phyloP scores from a whole-genome alignment of 2,888 invertebrate genomes.

The Eurois occulta region DNA sequence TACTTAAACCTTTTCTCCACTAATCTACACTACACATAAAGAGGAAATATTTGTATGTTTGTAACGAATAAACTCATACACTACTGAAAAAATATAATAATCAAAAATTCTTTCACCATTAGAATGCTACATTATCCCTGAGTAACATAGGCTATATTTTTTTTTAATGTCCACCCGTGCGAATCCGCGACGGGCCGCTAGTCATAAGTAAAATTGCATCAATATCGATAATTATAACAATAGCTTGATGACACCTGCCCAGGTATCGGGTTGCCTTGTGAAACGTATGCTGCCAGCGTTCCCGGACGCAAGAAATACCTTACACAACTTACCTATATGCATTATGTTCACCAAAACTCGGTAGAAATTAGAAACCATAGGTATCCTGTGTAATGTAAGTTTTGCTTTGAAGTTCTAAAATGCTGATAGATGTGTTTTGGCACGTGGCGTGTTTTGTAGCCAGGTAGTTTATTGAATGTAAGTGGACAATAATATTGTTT shows the following conservation, averaged over 20 bases:
- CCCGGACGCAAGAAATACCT: constrained; percentile 81
- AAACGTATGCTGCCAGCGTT: constrained; percentile 82
- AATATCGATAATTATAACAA: constrained; percentile 19
- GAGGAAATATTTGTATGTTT: too few relatives aligned
- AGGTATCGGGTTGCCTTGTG: constrained; percentile 85
- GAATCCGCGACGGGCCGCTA: too few relatives aligned
- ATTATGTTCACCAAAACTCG: constrained; percentile 62
- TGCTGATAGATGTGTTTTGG: constrained; percentile 44
- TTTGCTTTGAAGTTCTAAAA: constrained; percentile 50
- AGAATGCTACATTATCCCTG: too few relatives aligned
- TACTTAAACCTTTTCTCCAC: too few relatives aligned
- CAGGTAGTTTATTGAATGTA: not conserved
- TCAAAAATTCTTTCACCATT: too few relatives aligned
- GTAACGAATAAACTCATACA: too few relatives aligned
- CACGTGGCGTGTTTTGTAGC: constrained; percentile 42
- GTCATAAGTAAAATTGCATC: not conserved
- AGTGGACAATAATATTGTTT: not conserved
- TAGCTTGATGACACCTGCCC: constrained; percentile 78
- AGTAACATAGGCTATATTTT: too few relatives aligned
- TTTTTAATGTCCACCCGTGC: too few relatives aligned
- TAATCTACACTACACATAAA: too few relatives aligned
- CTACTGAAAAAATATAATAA: too few relatives aligned
- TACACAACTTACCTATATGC: constrained; percentile 68
- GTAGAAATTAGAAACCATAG: constrained; percentile 58
- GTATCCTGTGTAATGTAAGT: constrained; percentile 37